phyloP scores from a whole-genome alignment of 2,888 invertebrate genomes.

The Danaus chrysippus region DNA sequence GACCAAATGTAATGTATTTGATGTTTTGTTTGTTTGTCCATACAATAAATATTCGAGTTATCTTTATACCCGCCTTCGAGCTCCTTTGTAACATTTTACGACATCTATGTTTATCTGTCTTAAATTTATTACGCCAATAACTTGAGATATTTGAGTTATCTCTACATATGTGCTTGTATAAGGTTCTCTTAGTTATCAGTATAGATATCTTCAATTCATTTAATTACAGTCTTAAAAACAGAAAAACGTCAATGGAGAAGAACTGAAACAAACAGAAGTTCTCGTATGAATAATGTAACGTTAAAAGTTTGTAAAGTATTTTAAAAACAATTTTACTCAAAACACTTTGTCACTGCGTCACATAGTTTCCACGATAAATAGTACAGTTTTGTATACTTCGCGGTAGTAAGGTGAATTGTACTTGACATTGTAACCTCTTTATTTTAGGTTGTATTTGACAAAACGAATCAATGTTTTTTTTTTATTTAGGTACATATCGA shows the following conservation, averaged over 20 bases:
- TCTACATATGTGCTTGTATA: conserved; percentile 3
- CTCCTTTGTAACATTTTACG: conserved; percentile 46
- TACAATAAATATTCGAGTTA: conserved; percentile 32
- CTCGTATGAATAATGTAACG: conserved; percentile 2
- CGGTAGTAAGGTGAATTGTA: conserved; percentile 26
- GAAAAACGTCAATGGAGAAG: neutral
- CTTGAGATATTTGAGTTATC: conserved; percentile 30
- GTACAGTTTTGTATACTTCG: conserved; percentile 26
- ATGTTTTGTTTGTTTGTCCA: conserved; percentile 10
- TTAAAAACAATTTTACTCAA: conserved; percentile 3
- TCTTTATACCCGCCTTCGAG: conserved; percentile 32
- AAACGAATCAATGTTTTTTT: neutral
- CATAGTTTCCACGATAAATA: conserved; percentile 24
- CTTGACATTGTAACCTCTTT: conserved; percentile 24
- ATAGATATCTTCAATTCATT: too few species aligned
- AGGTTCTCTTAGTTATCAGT: neutral
- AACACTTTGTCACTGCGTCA: conserved; percentile 21
- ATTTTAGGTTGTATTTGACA: conserved; percentile 4
- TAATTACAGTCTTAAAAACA: too few species aligned
- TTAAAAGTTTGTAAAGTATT: neutral
- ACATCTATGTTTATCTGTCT: conserved; percentile 50
- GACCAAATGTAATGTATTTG: conserved; percentile 2
- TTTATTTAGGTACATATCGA: too few species aligned
- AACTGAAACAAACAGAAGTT: neutral
- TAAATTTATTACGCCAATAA: conserved; percentile 58